Percentiles rank a stretch among this genome's conserved stretches.
phyloP scores from a whole-genome alignment of 2,113 vertebrate species.

The Pollachius pollachius region DNA sequence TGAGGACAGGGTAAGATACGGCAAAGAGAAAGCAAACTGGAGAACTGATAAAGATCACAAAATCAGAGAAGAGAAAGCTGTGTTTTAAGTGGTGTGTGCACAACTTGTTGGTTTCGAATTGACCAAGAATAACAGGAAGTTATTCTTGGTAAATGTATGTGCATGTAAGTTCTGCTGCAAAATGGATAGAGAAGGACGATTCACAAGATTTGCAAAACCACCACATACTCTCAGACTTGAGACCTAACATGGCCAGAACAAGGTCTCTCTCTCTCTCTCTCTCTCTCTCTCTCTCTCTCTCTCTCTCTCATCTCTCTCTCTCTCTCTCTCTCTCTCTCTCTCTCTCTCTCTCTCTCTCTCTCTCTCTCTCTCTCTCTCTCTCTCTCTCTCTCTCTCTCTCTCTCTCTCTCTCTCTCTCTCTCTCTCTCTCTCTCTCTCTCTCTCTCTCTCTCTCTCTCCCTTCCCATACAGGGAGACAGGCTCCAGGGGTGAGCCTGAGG shows the following conservation, averaged over 20 bases:
- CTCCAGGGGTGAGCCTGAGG: slow-evolving; percentile 50
- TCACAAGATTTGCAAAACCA: background rate
- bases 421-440: background rate
- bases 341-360: background rate
- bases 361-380: slow-evolving; percentile 13
- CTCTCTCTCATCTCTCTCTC: background rate
- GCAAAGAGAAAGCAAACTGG: background rate
- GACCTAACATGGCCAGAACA: slow-evolving; percentile 26
- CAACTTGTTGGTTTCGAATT: background rate
- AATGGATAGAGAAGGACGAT: too few relatives aligned
- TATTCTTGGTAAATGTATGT: too few relatives aligned
- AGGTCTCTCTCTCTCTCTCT: slow-evolving; percentile 8
- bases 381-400: slow-evolving; percentile 19
- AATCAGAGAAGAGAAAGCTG: too few relatives aligned
- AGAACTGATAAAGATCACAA: too few relatives aligned
- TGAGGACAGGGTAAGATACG: background rate
- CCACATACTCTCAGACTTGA: slow-evolving; percentile 17
- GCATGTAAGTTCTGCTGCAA: background rate
- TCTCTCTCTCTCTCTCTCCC: slow-evolving; percentile 12
- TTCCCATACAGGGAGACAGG: slow-evolving; percentile 34
- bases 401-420: background rate
- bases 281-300: slow-evolving; percentile 18
- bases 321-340: background rate
- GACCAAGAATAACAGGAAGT: too few relatives aligned
- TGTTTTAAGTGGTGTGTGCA: background rate